Evolutionary conservation across 2,113 vertebrate species (phyloP).

Genomic region (Strix aluco): DNA sequence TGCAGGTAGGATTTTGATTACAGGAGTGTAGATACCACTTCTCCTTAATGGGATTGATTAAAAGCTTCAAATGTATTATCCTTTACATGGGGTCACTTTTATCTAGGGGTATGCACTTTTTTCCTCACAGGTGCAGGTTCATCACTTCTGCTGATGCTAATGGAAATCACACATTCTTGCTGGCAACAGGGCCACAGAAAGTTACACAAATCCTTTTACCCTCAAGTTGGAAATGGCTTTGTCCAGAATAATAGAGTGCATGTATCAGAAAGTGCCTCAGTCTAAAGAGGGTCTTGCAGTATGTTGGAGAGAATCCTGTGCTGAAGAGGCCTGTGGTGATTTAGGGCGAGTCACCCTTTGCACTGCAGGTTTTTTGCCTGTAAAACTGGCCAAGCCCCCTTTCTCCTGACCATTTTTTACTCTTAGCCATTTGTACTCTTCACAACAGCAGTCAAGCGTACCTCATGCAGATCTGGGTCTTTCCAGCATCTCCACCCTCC

Average conservation of each 20-base stretch:
- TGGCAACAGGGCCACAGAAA: background rate
- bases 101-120: background rate
- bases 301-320: background rate
- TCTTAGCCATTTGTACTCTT: background rate
- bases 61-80: background rate
- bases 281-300: background rate
- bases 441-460: background rate
- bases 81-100: background rate
- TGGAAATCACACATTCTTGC: background rate
- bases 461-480: background rate
- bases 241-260: background rate
- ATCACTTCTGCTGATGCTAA: background rate
- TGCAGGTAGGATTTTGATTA: background rate
- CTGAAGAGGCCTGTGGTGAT: background rate
- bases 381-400: background rate
- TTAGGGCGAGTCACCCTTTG: background rate
- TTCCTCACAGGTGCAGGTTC: background rate
- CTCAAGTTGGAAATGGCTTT: background rate
- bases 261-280: background rate
- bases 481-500: background rate
- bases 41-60: constrained; percentile 25
- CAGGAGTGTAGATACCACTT: background rate
- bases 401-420: background rate
- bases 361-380: background rate
- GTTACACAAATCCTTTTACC: background rate